These are phyloP conservation scores for Sebastes fasciatus DNA, from an alignment of 2,113 vertebrate species.

Conservation along the genomic window DNA sequence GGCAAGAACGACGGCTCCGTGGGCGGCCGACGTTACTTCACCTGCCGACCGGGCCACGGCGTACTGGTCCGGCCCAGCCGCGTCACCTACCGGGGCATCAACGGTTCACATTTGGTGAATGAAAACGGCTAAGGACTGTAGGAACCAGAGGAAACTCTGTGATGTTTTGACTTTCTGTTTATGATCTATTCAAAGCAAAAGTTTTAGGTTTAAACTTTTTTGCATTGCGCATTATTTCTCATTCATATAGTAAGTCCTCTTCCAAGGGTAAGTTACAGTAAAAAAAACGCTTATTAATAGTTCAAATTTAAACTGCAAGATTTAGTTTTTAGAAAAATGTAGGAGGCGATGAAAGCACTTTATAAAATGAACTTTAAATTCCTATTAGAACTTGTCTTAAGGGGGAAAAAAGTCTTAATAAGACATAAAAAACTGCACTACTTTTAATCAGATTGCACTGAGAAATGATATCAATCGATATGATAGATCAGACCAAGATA, in stretches of 20 bases:
- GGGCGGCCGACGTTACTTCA: slow-evolving; percentile 91
- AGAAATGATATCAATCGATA: slow-evolving; percentile 24
- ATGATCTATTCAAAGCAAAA: slow-evolving; percentile 5
- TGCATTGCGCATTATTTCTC: slow-evolving; percentile 1
- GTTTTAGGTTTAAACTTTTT: slow-evolving; percentile 9
- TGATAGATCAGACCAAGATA: slow-evolving; percentile 34
- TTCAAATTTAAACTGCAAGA: slow-evolving; percentile 21
- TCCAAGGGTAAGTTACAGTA: slow-evolving; percentile 7
- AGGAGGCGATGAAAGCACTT: slow-evolving; percentile 70
- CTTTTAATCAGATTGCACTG: slow-evolving; percentile 68
- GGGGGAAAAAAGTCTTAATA: slow-evolving; percentile 5
- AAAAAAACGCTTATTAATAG: slow-evolving; percentile 7
- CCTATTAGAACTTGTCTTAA: slow-evolving; percentile 20
- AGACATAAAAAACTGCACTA: slow-evolving; percentile 62
- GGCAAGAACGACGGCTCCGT: slow-evolving; percentile 95
- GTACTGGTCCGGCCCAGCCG: slow-evolving; percentile 93
- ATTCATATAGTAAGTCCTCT: slow-evolving; percentile 6
- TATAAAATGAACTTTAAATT: slow-evolving; percentile 47
- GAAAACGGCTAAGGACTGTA: slow-evolving; percentile 82
- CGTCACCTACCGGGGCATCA: slow-evolving; percentile 94
- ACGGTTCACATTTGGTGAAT: slow-evolving; percentile 89
- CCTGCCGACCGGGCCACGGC: slow-evolving; percentile 88
- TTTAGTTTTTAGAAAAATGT: slow-evolving; percentile 13
- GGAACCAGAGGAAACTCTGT: not conserved
- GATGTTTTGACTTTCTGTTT: slow-evolving; percentile 6